phyloP scores from a whole-genome alignment of 2,888 invertebrate species.

The Rhagonycha lutea region DNA sequence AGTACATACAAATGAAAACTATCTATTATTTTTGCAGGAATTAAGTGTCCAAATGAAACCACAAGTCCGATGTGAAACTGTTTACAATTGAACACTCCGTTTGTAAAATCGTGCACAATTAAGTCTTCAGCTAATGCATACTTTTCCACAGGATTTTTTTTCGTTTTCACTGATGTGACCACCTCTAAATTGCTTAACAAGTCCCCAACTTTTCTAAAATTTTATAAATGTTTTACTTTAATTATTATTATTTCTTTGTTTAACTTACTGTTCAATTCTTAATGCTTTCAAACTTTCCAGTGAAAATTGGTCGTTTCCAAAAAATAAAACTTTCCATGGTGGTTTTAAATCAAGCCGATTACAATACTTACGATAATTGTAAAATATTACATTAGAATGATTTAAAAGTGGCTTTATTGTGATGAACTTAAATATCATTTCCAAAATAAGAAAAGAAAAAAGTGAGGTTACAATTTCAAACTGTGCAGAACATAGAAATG shows the following conservation, averaged over 20 bases:
- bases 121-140: constrained; percentile 70
- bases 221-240: neutral
- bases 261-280: constrained; percentile 67
- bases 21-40: constrained; percentile 74
- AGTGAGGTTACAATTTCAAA: constrained; percentile 4
- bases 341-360: constrained; percentile 38
- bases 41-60: constrained; percentile 91
- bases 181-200: constrained; percentile 66
- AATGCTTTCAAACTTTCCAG: constrained; percentile 73
- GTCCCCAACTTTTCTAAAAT: constrained; percentile 59
- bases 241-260: neutral
- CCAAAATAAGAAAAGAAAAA: neutral
- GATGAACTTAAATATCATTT: neutral
- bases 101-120: constrained; percentile 69
- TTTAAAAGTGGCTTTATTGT: neutral
- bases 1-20: constrained; percentile 78
- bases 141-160: constrained; percentile 66
- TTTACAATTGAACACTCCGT: constrained; percentile 41
- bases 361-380: neutral
- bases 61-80: constrained; percentile 86
- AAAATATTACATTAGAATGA: neutral
- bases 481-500: too few species aligned
- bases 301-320: constrained; percentile 85
- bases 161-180: constrained; percentile 69
- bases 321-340: constrained; percentile 74